Evolutionary conservation across 2,797 vertebrate species (phyloP).

Genomic region (Tokudaia muenninki): DNA sequence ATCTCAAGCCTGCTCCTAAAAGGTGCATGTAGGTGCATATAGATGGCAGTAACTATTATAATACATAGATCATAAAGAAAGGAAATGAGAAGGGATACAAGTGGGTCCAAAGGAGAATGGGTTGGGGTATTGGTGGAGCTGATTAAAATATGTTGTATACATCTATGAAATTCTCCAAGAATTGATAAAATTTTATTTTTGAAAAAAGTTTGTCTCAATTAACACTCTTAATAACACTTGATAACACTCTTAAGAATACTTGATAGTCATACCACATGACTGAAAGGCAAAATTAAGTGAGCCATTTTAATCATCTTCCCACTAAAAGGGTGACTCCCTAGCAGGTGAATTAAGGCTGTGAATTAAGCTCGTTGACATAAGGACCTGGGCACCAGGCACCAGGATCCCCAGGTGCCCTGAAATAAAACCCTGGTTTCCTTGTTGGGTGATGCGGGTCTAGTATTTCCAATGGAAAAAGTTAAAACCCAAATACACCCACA

Average conservation of each 20-base stretch:
- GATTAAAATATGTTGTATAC: neutral
- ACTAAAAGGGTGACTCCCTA: neutral
- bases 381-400: neutral
- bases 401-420: neutral
- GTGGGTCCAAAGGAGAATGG: neutral
- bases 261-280: neutral
- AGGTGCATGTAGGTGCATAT: neutral
- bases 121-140: neutral
- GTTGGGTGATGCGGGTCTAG: neutral
- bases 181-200: neutral
- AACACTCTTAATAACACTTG: neutral
- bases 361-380: neutral
- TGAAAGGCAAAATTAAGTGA: neutral
- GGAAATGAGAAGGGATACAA: neutral
- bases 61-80: neutral
- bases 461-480: neutral
- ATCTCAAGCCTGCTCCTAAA: slow-evolving; percentile 21
- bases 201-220: neutral
- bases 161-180: neutral
- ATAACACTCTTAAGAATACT: neutral
- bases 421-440: neutral
- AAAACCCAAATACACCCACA: neutral
- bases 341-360: neutral
- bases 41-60: neutral
- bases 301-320: neutral